These are phyloP conservation scores for Megalonaias nervosa DNA, from an alignment of 1,140 invertebrate genomes.

Conservation along the genomic window DNA sequence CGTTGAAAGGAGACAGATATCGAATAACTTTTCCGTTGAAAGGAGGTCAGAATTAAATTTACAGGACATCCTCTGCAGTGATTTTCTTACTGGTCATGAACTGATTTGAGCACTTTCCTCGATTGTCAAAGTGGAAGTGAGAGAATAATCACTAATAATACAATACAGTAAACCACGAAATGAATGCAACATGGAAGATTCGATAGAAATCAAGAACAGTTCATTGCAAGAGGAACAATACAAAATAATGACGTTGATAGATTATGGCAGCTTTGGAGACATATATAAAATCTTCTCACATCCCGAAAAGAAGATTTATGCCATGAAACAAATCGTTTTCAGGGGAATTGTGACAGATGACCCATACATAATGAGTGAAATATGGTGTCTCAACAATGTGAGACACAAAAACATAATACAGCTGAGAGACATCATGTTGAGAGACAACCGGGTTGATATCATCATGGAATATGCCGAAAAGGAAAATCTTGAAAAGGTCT, in stretches of 20 bases:
- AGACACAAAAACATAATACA: conserved; percentile 39
- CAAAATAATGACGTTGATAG: conserved; percentile 36
- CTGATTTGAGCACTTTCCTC: too few relatives aligned
- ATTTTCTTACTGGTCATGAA: too few relatives aligned
- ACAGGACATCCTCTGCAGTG: too few relatives aligned
- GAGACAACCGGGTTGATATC: conserved; percentile 34
- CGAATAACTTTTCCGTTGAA: too few relatives aligned
- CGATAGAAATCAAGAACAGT: too few relatives aligned
- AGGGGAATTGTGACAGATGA: conserved; percentile 38
- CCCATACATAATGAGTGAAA: conserved; percentile 42
- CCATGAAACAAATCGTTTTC: conserved; percentile 46
- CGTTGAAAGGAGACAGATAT: too few relatives aligned
- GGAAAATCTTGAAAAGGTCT: conserved; percentile 46
- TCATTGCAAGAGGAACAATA: conserved; percentile 20
- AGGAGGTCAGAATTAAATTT: too few relatives aligned
- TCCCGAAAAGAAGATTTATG: conserved; percentile 14
- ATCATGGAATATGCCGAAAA: conserved; percentile 52
- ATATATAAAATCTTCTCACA: conserved; percentile 38
- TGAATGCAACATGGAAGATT: too few relatives aligned
- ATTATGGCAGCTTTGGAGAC: conserved; percentile 52
- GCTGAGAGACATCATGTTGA: conserved; percentile 35
- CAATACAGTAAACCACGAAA: too few relatives aligned
- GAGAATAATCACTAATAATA: too few relatives aligned
- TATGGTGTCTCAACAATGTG: conserved; percentile 39
- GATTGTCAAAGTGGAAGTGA: too few relatives aligned